These are phyloP conservation scores for Idaea aversata DNA, from an alignment of 2,888 invertebrate genomes.

Conservation along the genomic window DNA sequence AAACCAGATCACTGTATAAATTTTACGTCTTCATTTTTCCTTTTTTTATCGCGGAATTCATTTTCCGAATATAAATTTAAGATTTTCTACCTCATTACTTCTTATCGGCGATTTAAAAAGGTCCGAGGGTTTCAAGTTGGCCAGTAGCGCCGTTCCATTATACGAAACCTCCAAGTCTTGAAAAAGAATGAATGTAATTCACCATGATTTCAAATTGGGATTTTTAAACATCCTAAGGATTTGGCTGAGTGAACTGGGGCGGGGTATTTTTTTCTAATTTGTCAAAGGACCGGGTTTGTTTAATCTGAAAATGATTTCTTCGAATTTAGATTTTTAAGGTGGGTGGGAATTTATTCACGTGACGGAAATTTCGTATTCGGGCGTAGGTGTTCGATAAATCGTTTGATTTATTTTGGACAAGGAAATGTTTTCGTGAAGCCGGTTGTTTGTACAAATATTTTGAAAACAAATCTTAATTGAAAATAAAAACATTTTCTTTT, in stretches of 20 bases:
- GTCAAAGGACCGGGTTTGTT: slow-evolving; percentile 17
- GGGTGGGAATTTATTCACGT: slow-evolving; percentile 2
- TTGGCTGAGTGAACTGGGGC: slow-evolving; percentile 15
- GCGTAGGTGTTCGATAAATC: slow-evolving; percentile 1
- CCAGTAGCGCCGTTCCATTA: slow-evolving; percentile 38
- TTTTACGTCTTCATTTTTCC: slow-evolving; percentile 15
- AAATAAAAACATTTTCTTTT: background rate
- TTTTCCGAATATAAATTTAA: slow-evolving; percentile 65
- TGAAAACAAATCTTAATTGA: background rate
- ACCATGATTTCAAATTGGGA: slow-evolving; percentile 58
- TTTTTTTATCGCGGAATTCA: slow-evolving; percentile 43
- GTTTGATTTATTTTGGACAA: background rate
- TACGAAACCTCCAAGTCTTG: slow-evolving; percentile 30
- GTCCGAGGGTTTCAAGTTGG: slow-evolving; percentile 30
- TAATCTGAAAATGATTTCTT: slow-evolving; percentile 10
- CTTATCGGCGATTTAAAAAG: slow-evolving; percentile 66
- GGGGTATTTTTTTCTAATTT: slow-evolving; percentile 19
- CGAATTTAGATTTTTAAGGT: slow-evolving; percentile 3
- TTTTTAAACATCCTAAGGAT: slow-evolving; percentile 17
- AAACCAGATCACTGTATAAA: slow-evolving; percentile 13
- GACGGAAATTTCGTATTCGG: background rate
- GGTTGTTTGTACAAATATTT: background rate
- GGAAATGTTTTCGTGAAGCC: background rate
- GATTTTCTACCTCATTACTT: slow-evolving; percentile 70
- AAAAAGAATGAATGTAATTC: slow-evolving; percentile 63